These are phyloP conservation scores for Homarus americanus DNA, from an alignment of 1,140 invertebrate genomes.

Conservation along the genomic window DNA sequence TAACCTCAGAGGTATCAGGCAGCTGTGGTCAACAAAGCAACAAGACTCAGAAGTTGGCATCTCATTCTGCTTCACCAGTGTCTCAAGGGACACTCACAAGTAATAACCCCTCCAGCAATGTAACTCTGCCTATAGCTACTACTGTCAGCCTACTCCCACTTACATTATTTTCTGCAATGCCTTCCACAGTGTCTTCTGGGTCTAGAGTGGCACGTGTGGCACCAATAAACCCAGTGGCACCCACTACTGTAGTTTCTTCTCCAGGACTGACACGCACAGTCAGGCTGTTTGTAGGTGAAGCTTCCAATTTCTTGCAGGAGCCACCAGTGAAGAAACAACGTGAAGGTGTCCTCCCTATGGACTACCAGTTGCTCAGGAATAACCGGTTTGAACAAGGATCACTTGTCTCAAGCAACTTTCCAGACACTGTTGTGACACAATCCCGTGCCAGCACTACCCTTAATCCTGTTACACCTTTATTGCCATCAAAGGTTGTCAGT, in stretches of 20 bases:
- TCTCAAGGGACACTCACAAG: constrained; percentile 9
- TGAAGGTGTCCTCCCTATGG: background rate
- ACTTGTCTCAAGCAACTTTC: background rate
- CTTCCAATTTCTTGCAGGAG: constrained; percentile 22
- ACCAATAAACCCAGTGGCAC: constrained; percentile 48
- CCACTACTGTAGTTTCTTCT: constrained; percentile 63
- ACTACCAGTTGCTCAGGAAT: constrained; percentile 22
- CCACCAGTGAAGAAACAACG: constrained; percentile 47
- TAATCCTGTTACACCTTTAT: background rate
- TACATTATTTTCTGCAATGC: constrained; percentile 39
- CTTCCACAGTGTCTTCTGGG: constrained; percentile 30
- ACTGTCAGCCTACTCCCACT: constrained; percentile 54
- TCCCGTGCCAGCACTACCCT: background rate
- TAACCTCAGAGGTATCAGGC: background rate
- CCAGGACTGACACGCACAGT: constrained; percentile 49
- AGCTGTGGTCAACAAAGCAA: no score
- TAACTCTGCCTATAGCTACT: constrained; percentile 23
- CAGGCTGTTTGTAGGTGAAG: constrained; percentile 48
- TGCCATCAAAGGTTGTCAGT: background rate
- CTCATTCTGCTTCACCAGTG: background rate
- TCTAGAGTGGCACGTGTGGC: constrained; percentile 46
- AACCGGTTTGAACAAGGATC: constrained; percentile 21
- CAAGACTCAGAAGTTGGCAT: constrained; percentile 16
- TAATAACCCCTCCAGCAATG: background rate
- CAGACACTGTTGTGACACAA: constrained; percentile 1